A percentile compares a stretch with the other conserved stretches of the same genome.
phyloP scores from a whole-genome alignment of 2,888 invertebrate species.

The Xestia rhomboidea region DNA sequence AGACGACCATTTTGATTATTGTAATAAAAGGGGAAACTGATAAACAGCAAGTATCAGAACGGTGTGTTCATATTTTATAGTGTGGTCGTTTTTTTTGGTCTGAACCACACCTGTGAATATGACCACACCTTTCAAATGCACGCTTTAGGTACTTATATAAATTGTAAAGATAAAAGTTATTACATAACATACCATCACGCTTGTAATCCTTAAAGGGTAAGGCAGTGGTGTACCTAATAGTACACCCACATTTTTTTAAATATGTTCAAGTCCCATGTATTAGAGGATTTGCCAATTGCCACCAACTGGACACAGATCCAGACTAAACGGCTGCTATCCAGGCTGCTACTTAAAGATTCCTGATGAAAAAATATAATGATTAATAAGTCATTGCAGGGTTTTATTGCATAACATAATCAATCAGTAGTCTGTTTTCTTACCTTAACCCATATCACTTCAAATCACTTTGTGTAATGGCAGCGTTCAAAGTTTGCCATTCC shows the following conservation, averaged over 20 bases:
- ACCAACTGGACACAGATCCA: background rate
- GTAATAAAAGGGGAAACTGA: background rate
- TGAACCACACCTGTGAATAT: background rate
- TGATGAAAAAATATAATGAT: background rate
- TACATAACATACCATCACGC: background rate
- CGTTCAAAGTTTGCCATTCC: background rate
- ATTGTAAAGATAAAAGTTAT: background rate
- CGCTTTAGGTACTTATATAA: background rate
- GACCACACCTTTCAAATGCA: background rate
- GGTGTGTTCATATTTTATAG: background rate
- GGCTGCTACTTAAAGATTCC: background rate
- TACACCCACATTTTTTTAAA: background rate
- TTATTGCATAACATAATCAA: no score
- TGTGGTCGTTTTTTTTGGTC: background rate
- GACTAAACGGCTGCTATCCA: no score
- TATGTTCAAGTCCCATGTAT: background rate
- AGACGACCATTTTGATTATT: background rate
- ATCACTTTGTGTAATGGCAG: background rate
- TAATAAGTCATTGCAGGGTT: no score
- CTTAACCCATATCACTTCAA: background rate
- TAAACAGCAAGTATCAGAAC: background rate
- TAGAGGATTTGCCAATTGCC: background rate
- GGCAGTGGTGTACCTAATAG: background rate
- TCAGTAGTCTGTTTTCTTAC: no score
- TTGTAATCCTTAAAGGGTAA: background rate